Evolutionary conservation across 2,797 vertebrate genomes (phyloP).

Genomic region (Rhinichthys osculus): DNA sequence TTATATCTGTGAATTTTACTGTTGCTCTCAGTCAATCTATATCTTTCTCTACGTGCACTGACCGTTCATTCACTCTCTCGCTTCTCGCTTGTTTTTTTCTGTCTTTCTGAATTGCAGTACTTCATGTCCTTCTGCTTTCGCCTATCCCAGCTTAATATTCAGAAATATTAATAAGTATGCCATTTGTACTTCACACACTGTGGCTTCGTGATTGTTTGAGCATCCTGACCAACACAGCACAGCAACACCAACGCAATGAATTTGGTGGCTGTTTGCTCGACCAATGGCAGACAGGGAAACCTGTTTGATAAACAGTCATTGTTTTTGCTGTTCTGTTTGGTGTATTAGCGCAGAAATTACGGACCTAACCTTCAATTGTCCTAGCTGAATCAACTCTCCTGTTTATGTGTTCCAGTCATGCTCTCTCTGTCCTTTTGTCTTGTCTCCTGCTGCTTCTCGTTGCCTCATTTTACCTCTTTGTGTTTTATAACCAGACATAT

Average conservation of each 20-base stretch:
- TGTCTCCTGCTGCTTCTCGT: not conserved
- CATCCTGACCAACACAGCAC: not conserved
- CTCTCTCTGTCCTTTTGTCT: constrained; percentile 4
- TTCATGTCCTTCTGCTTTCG: not conserved
- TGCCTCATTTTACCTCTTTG: not conserved
- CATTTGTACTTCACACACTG: not conserved
- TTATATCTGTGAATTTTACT: not conserved
- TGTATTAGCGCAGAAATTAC: not conserved
- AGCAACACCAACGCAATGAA: not conserved
- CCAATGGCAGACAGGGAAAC: not conserved
- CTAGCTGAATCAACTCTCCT: not conserved
- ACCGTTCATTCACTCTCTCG: not conserved
- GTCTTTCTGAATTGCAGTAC: not conserved
- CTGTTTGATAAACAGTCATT: not conserved
- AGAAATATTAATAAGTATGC: not conserved
- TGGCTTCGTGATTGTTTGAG: not conserved
- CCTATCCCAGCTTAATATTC: not conserved
- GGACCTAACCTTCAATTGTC: not conserved
- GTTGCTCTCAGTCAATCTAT: not conserved
- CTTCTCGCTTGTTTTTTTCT: not conserved
- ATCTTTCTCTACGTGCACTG: not conserved
- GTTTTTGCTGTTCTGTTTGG: not conserved
- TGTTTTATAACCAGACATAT: not conserved
- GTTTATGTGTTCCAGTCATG: not conserved
- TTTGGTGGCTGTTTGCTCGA: not conserved